Conservation (phyloP, 2,888 invertebrate species). For the Andrena dorsata region DNA sequence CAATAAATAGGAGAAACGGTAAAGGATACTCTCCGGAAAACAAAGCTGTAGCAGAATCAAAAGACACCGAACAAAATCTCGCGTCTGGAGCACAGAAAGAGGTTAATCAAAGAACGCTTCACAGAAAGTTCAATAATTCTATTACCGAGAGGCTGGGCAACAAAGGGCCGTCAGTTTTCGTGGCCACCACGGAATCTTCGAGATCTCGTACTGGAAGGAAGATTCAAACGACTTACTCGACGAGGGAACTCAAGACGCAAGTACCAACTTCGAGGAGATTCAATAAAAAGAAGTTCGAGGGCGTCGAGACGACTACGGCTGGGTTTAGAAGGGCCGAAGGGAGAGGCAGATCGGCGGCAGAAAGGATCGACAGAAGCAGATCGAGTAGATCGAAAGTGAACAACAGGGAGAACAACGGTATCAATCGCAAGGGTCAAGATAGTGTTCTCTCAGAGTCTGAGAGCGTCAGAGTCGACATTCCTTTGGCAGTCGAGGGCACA, state of each 20-base stretch:
- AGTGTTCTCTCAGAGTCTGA: slow-evolving; percentile 70
- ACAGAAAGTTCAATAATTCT: not conserved
- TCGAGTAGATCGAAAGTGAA: slow-evolving; percentile 40
- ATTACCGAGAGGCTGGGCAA: slow-evolving; percentile 36
- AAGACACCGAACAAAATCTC: slow-evolving; percentile 21
- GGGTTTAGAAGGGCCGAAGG: slow-evolving; percentile 22
- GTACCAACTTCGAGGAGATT: slow-evolving; percentile 55
- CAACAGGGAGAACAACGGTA: slow-evolving; percentile 18
- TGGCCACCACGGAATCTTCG: slow-evolving; percentile 55
- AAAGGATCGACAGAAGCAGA: slow-evolving; percentile 19
- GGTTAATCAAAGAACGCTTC: slow-evolving; percentile 7
- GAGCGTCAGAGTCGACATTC: slow-evolving; percentile 74
- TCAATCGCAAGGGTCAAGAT: slow-evolving; percentile 57
- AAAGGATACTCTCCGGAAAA: slow-evolving; percentile 48
- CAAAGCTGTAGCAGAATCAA: slow-evolving; percentile 9
- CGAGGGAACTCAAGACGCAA: slow-evolving; percentile 67
- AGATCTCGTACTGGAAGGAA: slow-evolving; percentile 79
- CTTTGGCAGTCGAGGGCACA: slow-evolving; percentile 59
- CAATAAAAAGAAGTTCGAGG: slow-evolving; percentile 28
- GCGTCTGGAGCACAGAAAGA: slow-evolving; percentile 17
- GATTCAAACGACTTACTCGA: slow-evolving; percentile 71
- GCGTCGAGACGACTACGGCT: slow-evolving; percentile 26
- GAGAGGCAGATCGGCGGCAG: slow-evolving; percentile 9
- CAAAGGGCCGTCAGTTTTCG: slow-evolving; percentile 63
- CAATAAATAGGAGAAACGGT: slow-evolving; percentile 38